Percentiles rank a stretch among this genome's conserved stretches.
phyloP scores from a whole-genome alignment of 1,140 invertebrate species.

The Halesus radiatus region DNA sequence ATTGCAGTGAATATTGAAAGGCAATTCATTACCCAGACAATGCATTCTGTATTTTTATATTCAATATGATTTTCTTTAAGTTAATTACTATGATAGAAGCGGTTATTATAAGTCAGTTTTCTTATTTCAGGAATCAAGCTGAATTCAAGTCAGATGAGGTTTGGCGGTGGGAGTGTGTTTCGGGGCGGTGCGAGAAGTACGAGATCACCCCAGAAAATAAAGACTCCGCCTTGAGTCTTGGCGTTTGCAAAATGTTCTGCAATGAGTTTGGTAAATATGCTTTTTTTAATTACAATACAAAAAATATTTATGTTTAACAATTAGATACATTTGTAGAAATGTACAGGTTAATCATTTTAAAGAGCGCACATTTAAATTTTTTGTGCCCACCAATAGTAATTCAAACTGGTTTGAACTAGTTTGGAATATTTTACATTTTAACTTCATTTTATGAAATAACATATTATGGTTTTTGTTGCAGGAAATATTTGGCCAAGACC shows the following conservation, averaged over 20 bases:
- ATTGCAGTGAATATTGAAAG: neutral
- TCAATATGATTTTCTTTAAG: neutral
- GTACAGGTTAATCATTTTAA: too few relatives aligned
- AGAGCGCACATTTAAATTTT: too few relatives aligned
- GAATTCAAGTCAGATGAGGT: conserved; percentile 41
- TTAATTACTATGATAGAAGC: neutral
- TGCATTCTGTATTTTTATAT: neutral
- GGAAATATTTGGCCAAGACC: conserved; percentile 82
- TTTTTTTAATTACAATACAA: too few relatives aligned
- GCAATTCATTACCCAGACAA: neutral
- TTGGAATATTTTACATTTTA: too few relatives aligned
- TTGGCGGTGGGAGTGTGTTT: conserved; percentile 73
- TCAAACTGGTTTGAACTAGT: too few relatives aligned
- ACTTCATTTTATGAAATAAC: too few relatives aligned
- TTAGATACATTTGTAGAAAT: too few relatives aligned
- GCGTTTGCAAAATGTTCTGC: conserved; percentile 76
- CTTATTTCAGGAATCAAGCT: conserved; percentile 14
- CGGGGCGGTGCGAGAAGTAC: conserved; percentile 70
- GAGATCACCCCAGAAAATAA: conserved; percentile 66
- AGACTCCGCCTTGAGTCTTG: conserved; percentile 70
- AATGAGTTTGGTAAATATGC: conserved; percentile 65
- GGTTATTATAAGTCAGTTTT: neutral
- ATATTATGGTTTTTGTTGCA: conserved; percentile 41
- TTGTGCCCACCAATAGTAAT: too few relatives aligned
- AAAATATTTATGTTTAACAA: too few relatives aligned